Conservation (phyloP, 2,113 vertebrate genomes). For the Nothoprocta pentlandii region DNA sequence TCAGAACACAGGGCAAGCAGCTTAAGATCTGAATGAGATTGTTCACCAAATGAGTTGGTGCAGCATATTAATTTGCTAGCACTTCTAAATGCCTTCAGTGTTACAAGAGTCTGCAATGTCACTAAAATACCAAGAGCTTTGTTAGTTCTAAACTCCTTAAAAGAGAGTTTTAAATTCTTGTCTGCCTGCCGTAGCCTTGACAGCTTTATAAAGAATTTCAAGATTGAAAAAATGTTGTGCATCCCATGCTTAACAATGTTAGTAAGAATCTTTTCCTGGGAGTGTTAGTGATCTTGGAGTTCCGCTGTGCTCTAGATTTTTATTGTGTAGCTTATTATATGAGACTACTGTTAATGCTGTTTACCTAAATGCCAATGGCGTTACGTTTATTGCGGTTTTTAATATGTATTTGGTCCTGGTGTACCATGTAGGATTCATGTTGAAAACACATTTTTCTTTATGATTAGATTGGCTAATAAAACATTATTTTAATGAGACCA, state of each 20-base stretch:
- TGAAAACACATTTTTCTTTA: background rate
- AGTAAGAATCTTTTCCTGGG: background rate
- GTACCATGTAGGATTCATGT: background rate
- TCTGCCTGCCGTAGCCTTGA: constrained; percentile 7
- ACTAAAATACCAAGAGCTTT: constrained; percentile 61
- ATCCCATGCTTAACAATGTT: background rate
- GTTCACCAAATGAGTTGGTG: constrained; percentile 48
- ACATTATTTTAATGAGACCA: background rate
- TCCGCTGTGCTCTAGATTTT: background rate
- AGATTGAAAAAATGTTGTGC: background rate
- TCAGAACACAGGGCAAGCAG: constrained; percentile 48
- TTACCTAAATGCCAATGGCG: background rate
- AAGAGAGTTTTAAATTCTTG: constrained; percentile 67
- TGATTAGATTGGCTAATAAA: background rate
- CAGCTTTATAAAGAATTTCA: constrained; percentile 39
- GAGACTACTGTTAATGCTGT: background rate
- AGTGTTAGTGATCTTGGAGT: background rate
- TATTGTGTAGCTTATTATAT: background rate
- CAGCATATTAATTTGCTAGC: constrained; percentile 40
- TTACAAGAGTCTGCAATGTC: constrained; percentile 40
- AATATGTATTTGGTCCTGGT: background rate
- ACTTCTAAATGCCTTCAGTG: constrained; percentile 40
- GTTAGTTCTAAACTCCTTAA: constrained; percentile 67
- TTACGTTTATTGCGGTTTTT: background rate
- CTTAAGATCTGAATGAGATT: constrained; percentile 57